These are phyloP conservation scores for Disparrhopalites patrizii DNA, from an alignment of 2,888 invertebrate genomes.

Conservation along the genomic window DNA sequence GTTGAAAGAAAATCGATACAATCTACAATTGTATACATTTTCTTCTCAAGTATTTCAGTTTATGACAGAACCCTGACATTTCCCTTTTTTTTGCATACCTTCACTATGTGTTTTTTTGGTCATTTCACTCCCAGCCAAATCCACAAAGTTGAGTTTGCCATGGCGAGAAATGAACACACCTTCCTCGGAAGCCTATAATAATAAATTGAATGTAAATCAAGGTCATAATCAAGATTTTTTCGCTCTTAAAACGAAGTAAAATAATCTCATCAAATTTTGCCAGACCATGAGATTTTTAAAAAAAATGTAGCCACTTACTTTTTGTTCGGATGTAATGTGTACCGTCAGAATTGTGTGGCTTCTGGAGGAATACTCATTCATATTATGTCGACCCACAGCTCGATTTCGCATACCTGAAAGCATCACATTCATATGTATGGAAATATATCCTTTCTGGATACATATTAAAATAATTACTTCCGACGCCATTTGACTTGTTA, in stretches of 20 bases:
- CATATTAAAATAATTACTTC: no score
- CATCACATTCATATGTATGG: no score
- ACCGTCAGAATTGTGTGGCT: constrained; percentile 90
- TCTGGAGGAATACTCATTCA: constrained; percentile 89
- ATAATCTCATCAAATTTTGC: neutral
- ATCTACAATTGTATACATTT: no score
- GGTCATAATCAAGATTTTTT: neutral
- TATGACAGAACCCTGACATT: no score
- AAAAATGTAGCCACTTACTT: constrained; percentile 54
- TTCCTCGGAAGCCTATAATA: constrained; percentile 57
- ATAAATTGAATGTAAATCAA: neutral
- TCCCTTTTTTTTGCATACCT: constrained; percentile 18
- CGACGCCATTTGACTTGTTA: neutral
- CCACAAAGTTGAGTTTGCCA: constrained; percentile 93
- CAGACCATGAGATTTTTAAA: no score
- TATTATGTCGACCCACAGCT: constrained; percentile 81
- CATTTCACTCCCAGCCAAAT: constrained; percentile 94
- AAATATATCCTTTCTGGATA: neutral
- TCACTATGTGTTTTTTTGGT: constrained; percentile 85
- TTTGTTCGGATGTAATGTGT: constrained; percentile 79
- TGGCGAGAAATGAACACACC: constrained; percentile 83
- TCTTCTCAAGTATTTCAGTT: no score
- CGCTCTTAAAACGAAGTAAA: neutral
- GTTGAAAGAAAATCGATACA: no score
- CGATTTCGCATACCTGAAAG: constrained; percentile 78